Evolutionary conservation across 2,113 vertebrate species (phyloP).

Genomic region (Andinoacara biseriatus): DNA sequence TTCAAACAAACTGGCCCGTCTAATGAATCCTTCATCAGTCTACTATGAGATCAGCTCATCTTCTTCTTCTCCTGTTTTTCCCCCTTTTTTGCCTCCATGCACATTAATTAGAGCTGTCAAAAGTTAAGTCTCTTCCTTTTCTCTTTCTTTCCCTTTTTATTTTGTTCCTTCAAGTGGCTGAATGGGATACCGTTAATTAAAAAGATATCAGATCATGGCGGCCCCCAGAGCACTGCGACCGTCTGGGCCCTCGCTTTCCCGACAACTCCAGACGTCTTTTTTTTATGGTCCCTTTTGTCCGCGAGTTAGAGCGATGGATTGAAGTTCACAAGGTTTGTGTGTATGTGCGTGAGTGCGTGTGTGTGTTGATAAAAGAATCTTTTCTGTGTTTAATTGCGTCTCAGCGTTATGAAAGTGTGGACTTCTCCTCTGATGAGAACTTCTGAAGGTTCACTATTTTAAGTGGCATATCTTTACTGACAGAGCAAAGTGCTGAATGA

Average conservation of each 20-base stretch:
- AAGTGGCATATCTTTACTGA: slow-evolving; percentile 67
- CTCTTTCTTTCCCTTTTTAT: slow-evolving; percentile 72
- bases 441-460: slow-evolving; percentile 72
- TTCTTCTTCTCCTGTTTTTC: slow-evolving; percentile 33
- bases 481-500: slow-evolving; percentile 59
- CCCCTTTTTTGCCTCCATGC: slow-evolving; percentile 60
- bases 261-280: slow-evolving; percentile 70
- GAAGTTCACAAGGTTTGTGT: slow-evolving; percentile 71
- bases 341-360: slow-evolving; percentile 32
- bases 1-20: slow-evolving; percentile 75
- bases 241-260: slow-evolving; percentile 59
- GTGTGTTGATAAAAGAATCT: slow-evolving; percentile 62
- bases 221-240: slow-evolving; percentile 75
- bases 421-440: slow-evolving; percentile 75
- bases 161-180: slow-evolving; percentile 82
- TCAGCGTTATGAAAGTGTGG: slow-evolving; percentile 68
- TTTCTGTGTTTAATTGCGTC: slow-evolving; percentile 79
- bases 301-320: slow-evolving; percentile 73
- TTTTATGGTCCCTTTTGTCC: slow-evolving; percentile 77
- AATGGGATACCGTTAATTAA: slow-evolving; percentile 86
- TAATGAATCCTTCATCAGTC: slow-evolving; percentile 81
- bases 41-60: slow-evolving; percentile 69
- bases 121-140: slow-evolving; percentile 77
- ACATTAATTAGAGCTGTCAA: slow-evolving; percentile 87
- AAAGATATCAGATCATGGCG: slow-evolving; percentile 85